Base-by-base conservation (phyloP, 2,113 vertebrate genomes). In the Cyanoliseus patagonus region DNA sequence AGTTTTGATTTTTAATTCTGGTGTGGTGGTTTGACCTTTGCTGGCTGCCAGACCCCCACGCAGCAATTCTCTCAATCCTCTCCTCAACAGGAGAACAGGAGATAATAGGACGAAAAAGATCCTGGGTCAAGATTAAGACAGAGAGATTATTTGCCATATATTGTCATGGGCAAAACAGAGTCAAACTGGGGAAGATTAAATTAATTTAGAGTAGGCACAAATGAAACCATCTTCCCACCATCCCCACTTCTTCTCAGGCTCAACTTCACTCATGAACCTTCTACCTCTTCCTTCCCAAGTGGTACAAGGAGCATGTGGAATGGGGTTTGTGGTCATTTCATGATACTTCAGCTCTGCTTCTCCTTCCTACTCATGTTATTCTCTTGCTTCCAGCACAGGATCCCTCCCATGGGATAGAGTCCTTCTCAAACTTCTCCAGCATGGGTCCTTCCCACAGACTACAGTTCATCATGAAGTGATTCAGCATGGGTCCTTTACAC, bases 291-390 rank as follows among this genome's bases (percentile, higher is more conserved):
- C 3, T 57, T 22, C 18, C 24, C 14, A 63, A 6, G 39, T 42
- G 44, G 27, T 23, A 75, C 10, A 61, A 22, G 14, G 11, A 37
- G 2, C 11, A 25, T 4, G 3, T 8, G 31, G 12, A 81, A 42
- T 19, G 23, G 7, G 3, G 5, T 1, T 11, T 67, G 51, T 0
- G 1, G 22, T 53, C 8, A 47, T 41, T 64, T 47, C 16, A 14
- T 61, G 27, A 53, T 25, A 15, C 10, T 66, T 61, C n/a, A 30
- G 10, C 10, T 80, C 39, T 76, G 10, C 12, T 3, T 3, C 39
- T 72, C 35, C 27, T 66, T 55, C 35, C 7, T 63, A 19, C 6
- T 72, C 53, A 62, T 2, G 0, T 11, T 59, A 23, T 64, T 75
- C 49, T 16, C 6, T 46, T 74, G 24, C 4, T 39, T 11, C 20